Percentiles rank a stretch among this genome's conserved stretches.
phyloP scores from a whole-genome alignment of 2,888 invertebrate genomes.

The Microplitis manilae region DNA sequence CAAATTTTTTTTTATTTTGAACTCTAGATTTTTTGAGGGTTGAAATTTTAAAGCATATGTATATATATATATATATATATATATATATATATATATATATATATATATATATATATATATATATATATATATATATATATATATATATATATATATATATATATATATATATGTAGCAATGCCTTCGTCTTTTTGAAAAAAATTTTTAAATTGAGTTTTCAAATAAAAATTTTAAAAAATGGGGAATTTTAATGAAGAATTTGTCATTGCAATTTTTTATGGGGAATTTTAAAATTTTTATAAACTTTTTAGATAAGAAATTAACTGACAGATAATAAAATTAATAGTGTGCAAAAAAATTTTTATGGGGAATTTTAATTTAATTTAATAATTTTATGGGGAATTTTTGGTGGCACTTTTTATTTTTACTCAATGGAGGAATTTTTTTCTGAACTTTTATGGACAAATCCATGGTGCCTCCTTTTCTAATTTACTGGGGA shows the following conservation, averaged over 20 bases:
- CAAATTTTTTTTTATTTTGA: background rate
- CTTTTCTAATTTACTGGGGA: background rate
- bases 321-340: too few species aligned
- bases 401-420: background rate
- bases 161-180: too few species aligned
- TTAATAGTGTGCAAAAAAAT: too few species aligned
- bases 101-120: too few species aligned
- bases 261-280: background rate
- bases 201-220: background rate
- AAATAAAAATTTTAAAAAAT: background rate
- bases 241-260: background rate
- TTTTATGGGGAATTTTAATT: too few species aligned
- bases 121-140: too few species aligned
- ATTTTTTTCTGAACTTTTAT: background rate
- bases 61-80: too few species aligned
- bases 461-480: background rate
- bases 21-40: background rate
- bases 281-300: background rate
- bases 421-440: background rate
- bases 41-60: too few species aligned
- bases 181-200: background rate
- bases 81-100: too few species aligned
- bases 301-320: too few species aligned
- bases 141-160: too few species aligned
- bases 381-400: background rate